A percentile compares a stretch with the other conserved stretches of the same genome.
These are phyloP conservation scores for Hafferia zeledoni DNA, from an alignment of 2,797 vertebrate species.

Conservation along the genomic window DNA sequence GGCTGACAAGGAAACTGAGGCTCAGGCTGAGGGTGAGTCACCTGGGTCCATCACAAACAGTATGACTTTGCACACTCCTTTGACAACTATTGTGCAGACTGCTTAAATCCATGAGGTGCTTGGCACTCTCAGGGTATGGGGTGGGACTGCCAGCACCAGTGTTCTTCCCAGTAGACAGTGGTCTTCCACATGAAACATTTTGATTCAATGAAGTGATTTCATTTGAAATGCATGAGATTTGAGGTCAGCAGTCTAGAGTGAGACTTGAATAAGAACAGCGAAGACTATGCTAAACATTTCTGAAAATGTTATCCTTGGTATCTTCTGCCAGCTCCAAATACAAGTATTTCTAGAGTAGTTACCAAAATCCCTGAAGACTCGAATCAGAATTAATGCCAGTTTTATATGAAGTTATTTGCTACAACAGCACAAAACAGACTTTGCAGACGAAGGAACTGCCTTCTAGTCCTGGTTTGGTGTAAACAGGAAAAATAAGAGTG, in stretches of 20 bases:
- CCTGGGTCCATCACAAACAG: background rate
- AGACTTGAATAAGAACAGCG: background rate
- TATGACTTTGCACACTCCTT: background rate
- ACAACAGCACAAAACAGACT: background rate
- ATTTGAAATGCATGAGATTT: background rate
- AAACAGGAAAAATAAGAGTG: background rate
- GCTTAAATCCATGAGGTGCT: background rate
- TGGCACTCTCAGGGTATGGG: background rate
- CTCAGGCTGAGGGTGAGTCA: background rate
- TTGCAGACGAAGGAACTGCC: background rate
- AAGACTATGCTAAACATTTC: background rate
- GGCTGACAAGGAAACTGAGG: constrained; percentile 4
- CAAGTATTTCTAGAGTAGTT: background rate
- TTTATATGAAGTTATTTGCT: background rate
- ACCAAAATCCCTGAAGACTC: background rate
- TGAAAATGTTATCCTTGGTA: background rate
- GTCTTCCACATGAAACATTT: background rate
- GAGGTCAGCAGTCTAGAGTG: background rate
- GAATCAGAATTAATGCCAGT: background rate
- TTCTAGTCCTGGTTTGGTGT: background rate
- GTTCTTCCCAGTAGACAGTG: background rate
- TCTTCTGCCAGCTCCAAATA: background rate
- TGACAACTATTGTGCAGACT: background rate
- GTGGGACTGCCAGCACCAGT: background rate
- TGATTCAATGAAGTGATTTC: background rate